These are phyloP conservation scores for Pangasius krempfi DNA, from an alignment of 2,797 vertebrate genomes.

Conservation along the genomic window DNA sequence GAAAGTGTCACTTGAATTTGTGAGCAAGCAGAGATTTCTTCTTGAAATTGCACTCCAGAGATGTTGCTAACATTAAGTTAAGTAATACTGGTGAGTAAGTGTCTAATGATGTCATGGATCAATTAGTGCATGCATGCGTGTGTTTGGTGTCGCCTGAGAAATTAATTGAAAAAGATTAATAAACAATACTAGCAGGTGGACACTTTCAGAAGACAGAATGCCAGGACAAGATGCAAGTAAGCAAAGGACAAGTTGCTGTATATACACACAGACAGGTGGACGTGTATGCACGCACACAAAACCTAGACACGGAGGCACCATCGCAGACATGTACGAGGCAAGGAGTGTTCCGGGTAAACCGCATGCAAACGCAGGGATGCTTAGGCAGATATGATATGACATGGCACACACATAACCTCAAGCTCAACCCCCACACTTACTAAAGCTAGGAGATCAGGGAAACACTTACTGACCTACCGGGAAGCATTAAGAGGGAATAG, in stretches of 20 bases:
- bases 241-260: conserved; percentile 16
- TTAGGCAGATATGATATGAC: conserved; percentile 8
- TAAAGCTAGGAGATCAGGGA: conserved; percentile 16
- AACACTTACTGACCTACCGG: conserved; percentile 18
- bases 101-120: background rate
- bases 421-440: background rate
- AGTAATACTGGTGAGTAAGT: background rate
- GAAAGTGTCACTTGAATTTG: background rate
- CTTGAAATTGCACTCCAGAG: background rate
- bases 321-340: conserved; percentile 54
- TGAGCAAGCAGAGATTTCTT: background rate
- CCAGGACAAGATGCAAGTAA: conserved; percentile 19
- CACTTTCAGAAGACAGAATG: conserved; percentile 56
- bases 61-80: background rate
- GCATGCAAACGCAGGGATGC: conserved; percentile 48
- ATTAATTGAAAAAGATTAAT: conserved; percentile 14
- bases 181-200: conserved; percentile 64
- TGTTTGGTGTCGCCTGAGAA: background rate
- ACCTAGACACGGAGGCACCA: conserved; percentile 29
- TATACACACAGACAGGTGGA: conserved; percentile 8
- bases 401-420: conserved; percentile 19
- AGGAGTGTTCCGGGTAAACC: conserved; percentile 44
- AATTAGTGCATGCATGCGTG: background rate
- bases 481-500: background rate
- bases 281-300: conserved; percentile 20